These are phyloP conservation scores for Amphiduros pacificus DNA, from an alignment of 2,888 invertebrate species.

Conservation along the genomic window DNA sequence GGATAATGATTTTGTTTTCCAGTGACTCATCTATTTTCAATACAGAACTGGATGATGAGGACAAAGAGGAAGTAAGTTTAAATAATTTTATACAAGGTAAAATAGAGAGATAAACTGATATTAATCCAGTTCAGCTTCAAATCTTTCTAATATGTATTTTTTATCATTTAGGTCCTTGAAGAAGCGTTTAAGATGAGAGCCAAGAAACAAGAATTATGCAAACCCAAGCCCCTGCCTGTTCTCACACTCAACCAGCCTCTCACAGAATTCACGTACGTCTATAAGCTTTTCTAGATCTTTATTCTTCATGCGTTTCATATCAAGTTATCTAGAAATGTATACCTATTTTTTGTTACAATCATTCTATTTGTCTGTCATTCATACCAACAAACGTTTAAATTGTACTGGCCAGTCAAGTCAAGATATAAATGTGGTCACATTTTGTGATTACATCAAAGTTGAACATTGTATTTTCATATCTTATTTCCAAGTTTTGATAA, in stretches of 20 bases:
- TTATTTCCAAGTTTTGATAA: not conserved
- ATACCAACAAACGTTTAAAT: no score
- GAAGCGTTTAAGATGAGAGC: conserved; percentile 53
- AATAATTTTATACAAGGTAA: not conserved
- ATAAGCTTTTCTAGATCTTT: conserved; percentile 16
- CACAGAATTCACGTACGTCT: conserved; percentile 44
- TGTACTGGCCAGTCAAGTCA: no score
- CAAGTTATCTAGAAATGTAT: no score
- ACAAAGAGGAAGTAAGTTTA: conserved; percentile 37
- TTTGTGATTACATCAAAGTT: no score
- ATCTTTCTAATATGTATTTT: not conserved
- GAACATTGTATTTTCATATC: no score
- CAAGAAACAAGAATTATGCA: conserved; percentile 46
- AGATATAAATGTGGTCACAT: no score
- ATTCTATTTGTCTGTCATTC: no score
- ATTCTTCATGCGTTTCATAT: not conserved
- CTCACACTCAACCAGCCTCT: conserved; percentile 46
- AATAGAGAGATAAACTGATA: not conserved
- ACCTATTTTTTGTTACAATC: no score
- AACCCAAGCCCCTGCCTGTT: conserved; percentile 39
- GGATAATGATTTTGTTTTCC: conserved; percentile 24
- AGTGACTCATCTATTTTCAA: conserved; percentile 47
- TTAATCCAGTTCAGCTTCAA: not conserved
- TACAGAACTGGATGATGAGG: conserved; percentile 42
- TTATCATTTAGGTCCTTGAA: conserved; percentile 45